These are phyloP conservation scores for Alcedo atthis DNA, from an alignment of 2,797 vertebrate genomes.

Conservation along the genomic window DNA sequence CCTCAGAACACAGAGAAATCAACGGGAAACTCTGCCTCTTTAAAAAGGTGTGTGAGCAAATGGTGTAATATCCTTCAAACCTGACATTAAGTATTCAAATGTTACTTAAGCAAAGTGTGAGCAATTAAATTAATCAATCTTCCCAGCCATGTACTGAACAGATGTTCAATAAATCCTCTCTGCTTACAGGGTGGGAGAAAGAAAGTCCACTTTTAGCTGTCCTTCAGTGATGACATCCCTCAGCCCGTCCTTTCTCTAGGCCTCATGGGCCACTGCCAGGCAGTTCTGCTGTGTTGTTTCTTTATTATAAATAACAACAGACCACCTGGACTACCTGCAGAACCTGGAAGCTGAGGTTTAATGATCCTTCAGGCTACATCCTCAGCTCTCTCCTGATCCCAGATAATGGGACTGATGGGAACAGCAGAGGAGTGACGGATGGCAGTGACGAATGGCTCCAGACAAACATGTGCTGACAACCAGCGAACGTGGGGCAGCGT, in stretches of 20 bases:
- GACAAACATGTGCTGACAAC: constrained; percentile 94
- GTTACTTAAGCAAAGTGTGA: constrained; percentile 90
- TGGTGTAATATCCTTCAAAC: constrained; percentile 90
- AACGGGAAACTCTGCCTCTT: constrained; percentile 24
- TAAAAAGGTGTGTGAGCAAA: constrained; percentile 68
- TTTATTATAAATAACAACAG: constrained; percentile 99
- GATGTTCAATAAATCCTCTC: constrained; percentile 95
- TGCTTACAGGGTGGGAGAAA: constrained; percentile 81
- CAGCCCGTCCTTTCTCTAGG: constrained; percentile 78
- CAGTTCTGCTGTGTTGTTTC: constrained; percentile 90
- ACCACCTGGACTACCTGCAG: constrained; percentile 84
- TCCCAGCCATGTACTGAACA: constrained; percentile 91
- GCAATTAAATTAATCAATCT: constrained; percentile 99
- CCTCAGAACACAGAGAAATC: background rate
- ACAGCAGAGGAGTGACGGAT: constrained; percentile 92
- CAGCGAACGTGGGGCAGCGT: constrained; percentile 91
- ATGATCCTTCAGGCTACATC: constrained; percentile 84
- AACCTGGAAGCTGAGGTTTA: constrained; percentile 83
- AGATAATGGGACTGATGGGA: constrained; percentile 91
- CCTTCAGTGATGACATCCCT: constrained; percentile 90
- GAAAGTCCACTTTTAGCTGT: constrained; percentile 91
- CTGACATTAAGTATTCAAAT: constrained; percentile 97
- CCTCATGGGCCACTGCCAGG: constrained; percentile 89
- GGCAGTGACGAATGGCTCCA: constrained; percentile 94
- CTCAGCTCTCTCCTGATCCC: constrained; percentile 78